Conservation (phyloP, 2,797 vertebrate genomes). For the Microcaecilia unicolor region DNA sequence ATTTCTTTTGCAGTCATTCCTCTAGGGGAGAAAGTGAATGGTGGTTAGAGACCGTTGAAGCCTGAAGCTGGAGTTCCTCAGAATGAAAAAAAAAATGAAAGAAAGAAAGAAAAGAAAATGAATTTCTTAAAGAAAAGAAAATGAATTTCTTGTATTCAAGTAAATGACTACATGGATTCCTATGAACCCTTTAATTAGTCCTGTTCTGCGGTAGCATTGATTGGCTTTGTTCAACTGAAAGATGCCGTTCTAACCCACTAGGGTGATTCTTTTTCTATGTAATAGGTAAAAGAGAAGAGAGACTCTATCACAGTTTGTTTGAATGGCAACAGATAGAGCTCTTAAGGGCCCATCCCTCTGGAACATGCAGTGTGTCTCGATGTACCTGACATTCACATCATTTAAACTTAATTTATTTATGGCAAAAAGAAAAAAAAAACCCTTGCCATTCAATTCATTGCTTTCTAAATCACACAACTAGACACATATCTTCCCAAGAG, state of each 20-base stretch:
- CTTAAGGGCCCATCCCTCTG: too few relatives aligned
- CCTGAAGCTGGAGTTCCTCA: constrained; percentile 89
- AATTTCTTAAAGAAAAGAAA: too few relatives aligned
- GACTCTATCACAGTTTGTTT: too few relatives aligned
- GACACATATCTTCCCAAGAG: too few relatives aligned
- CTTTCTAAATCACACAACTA: too few relatives aligned
- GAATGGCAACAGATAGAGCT: too few relatives aligned
- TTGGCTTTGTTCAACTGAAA: constrained; percentile 61
- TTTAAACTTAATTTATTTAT: too few relatives aligned
- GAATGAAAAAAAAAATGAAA: constrained; percentile 54
- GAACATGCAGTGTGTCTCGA: too few relatives aligned
- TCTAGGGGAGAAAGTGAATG: constrained; percentile 62
- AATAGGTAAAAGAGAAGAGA: neutral
- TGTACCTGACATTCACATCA: too few relatives aligned
- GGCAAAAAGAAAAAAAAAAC: too few relatives aligned
- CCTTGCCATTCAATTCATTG: too few relatives aligned
- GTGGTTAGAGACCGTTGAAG: constrained; percentile 70
- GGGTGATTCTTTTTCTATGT: constrained; percentile 28
- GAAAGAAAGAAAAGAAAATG: constrained; percentile 18
- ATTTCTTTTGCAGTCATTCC: constrained; percentile 73
- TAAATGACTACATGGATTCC: constrained; percentile 84
- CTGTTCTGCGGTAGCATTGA: constrained; percentile 75
- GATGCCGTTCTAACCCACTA: constrained; percentile 27
- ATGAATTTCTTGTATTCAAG: constrained; percentile 69
- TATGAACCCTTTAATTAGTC: constrained; percentile 95